Base-by-base conservation (phyloP, 1,140 invertebrate species). In the Orchesella cincta region DNA sequence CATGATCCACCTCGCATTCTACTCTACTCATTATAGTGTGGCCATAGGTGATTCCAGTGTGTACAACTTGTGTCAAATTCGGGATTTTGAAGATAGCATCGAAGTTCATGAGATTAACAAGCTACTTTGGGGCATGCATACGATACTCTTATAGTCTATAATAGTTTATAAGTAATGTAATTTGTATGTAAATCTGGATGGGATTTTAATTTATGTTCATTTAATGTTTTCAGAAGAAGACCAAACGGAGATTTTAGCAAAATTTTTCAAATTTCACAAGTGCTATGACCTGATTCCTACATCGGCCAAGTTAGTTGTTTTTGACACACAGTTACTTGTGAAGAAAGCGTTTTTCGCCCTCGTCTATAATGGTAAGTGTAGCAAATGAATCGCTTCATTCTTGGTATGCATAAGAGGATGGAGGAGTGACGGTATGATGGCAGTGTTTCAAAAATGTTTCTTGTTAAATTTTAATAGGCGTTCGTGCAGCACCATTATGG, bases 261-360 rank as follows among this genome's bases (percentile, higher is more conserved):
- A 98, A 85, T 98, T 99, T 89, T 99, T 99, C 91, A 96, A 97
- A 86, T 97, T 97, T 85, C 97, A 99, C 90, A 97, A 96, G 86
- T 99, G 97, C 86, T 99, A 99, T 88, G 98, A 99, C 89, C 89
- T 99, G 83, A 99, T 99, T 86, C 98, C 98, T 64, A 98, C 96
- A 57, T 98, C 96, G 86, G 96, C 97, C 75, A 99, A 99, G 88
- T 88, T 99, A 83, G 97, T 99, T 73, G 96, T 99, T 71, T 99
- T 99, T 87, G 98, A 99, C 87, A 99, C 97, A n/a, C 94, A 98
- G 84, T 89, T 99, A 35, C 92, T 98, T 73, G 97, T 99, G 28
- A 98, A 98, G 88, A 99, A 99, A 86, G 97, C 97, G 33, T 99
- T 99, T 87, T 99, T 96, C 88, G 98, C 97, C 33, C 89, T 99